Evolutionary conservation across 2,113 vertebrate genomes (phyloP), one percentile per base, ranked within the genome.

Genomic region (Istiophorus platypterus): DNA sequence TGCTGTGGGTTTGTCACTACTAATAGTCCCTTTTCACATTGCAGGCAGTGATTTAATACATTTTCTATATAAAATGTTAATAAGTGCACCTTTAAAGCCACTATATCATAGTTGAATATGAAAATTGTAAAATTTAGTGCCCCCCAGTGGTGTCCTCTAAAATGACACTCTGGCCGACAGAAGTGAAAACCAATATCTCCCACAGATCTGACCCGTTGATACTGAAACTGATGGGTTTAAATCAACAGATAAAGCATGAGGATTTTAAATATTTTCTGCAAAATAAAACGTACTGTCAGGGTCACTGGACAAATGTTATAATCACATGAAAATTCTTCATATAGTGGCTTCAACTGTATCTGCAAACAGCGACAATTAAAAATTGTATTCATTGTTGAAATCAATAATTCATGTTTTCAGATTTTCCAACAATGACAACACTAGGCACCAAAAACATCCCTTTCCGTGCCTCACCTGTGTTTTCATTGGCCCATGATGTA

Each of bases 381-480:
- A 42, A 1, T 20, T 18, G 1, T 13, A 45, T 45, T 45, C 2
- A 45, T 22, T 22, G 49, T 51, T 51, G 49, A 51, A 51, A n/a
- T 52, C 22, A 22, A 41, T 29, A 15, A 29, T 0, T 20, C 20
- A 14, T 69, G 29, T 47, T 22, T 39, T 34, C 7, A 14, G 34
- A 26, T 63, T 17, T n/a, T 27, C 4, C 26, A 56, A n/a, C 52
- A 20, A 54, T 18, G 18, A 7, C 31, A 62, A 5, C 18, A 3
- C 24, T 29, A 7, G 9, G 18, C 51, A 26, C 57, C 26, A 7
- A 14, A 42, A 62, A 14, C 52, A 26, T n/a, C 11, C 11, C 6
- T 41, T 34, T 26, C 78, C 66, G 29, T 18, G 52, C 56, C 71
- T 34, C n/a, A 14, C 24, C 39, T 66, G 31, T 57, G 76, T 78